Conservation (phyloP, 2,888 invertebrate species). For the Aricia artaxerxes region DNA sequence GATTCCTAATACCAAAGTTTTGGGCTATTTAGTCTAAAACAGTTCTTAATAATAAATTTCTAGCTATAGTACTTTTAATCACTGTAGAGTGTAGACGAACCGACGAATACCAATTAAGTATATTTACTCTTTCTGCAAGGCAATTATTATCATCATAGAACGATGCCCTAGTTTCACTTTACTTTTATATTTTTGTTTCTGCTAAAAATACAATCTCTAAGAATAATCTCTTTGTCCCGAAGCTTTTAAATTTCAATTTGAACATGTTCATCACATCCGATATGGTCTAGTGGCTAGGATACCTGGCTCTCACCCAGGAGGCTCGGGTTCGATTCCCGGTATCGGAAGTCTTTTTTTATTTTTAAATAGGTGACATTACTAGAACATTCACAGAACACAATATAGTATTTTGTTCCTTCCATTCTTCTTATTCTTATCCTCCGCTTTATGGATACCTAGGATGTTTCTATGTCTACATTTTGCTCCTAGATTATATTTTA, state of each 20-base stretch:
- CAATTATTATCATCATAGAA: no score
- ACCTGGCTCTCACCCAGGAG: conserved; percentile 86
- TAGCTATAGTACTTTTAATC: no score
- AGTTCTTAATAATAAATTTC: no score
- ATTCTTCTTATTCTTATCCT: no score
- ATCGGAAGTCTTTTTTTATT: conserved; percentile 62
- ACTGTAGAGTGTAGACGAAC: no score
- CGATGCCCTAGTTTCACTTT: no score
- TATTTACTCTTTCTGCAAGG: no score
- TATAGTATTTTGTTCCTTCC: background rate
- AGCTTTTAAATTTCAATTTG: background rate
- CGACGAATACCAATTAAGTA: no score
- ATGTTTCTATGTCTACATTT: no score
- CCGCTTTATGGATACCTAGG: no score
- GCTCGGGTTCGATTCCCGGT: conserved; percentile 86
- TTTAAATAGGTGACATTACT: background rate
- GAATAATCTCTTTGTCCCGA: background rate
- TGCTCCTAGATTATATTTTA: no score
- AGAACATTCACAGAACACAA: background rate
- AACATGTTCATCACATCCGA: conserved; percentile 57
- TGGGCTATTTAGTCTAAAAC: no score
- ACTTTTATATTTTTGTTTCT: background rate
- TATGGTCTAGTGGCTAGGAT: conserved; percentile 85
- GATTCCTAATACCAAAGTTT: background rate
- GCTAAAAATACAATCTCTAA: background rate